A percentile compares a stretch with the other conserved stretches of the same genome.
Evolutionary conservation across 2,797 vertebrate genomes (phyloP).

Genomic region (Acanthiza pusilla): DNA sequence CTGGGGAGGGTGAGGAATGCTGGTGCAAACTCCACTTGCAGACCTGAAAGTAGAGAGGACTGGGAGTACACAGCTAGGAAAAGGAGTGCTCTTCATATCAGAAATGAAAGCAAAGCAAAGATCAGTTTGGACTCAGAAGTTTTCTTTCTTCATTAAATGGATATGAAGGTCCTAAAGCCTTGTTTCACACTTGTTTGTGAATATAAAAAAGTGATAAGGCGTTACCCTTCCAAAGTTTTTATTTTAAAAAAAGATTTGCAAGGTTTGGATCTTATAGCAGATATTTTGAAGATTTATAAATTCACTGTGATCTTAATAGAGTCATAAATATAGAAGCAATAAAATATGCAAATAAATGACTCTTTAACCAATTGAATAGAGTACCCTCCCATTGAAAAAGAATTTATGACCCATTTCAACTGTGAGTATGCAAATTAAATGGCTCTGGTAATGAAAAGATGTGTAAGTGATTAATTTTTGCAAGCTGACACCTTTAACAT

Average conservation of each 20-base stretch:
- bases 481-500: background rate
- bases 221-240: background rate
- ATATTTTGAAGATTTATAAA: background rate
- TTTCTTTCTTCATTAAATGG: background rate
- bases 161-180: background rate
- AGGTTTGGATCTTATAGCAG: background rate
- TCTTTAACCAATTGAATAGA: background rate
- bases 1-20: background rate
- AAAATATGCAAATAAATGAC: slow-evolving; percentile 12
- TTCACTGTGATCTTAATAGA: background rate
- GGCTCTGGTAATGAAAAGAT: background rate
- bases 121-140: background rate
- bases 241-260: background rate
- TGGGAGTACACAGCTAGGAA: too few species aligned
- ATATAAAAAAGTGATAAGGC: background rate
- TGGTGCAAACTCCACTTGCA: background rate
- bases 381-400: background rate
- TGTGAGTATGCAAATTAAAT: slow-evolving; percentile 24
- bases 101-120: accelerated
- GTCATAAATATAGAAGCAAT: background rate
- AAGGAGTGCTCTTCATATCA: background rate
- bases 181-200: background rate
- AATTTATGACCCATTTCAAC: background rate
- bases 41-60: background rate
- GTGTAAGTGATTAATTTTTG: background rate